phyloP scores from a whole-genome alignment of 2,113 vertebrate genomes.

The Catharus minimus region DNA sequence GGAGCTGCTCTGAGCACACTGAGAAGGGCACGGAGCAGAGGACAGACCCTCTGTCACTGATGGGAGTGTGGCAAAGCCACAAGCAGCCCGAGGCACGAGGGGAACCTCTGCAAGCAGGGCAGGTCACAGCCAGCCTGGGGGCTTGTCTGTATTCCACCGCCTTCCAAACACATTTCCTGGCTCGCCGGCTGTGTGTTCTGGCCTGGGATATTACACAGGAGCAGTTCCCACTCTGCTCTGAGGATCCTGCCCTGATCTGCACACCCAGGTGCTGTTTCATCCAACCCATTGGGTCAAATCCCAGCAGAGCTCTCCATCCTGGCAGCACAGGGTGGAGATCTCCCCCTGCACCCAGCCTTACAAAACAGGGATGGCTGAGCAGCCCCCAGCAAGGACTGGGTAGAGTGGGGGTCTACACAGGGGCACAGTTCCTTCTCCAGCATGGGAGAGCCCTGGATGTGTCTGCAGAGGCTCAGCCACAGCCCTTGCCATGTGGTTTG shows the following conservation, averaged over 20 bases:
- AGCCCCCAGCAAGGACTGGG: neutral
- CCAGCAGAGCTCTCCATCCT: neutral
- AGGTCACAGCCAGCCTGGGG: neutral
- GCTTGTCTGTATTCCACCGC: neutral
- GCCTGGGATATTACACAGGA: neutral
- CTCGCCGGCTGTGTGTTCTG: neutral
- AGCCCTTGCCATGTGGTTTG: neutral
- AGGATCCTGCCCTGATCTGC: neutral
- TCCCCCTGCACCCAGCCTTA: neutral
- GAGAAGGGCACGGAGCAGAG: neutral
- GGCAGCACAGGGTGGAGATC: neutral
- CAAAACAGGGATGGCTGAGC: neutral
- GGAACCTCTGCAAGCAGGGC: neutral
- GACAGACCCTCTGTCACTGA: neutral
- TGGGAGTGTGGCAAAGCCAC: neutral
- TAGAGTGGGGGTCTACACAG: neutral
- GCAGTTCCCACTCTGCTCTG: neutral
- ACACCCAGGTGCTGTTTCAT: neutral
- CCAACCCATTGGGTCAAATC: neutral
- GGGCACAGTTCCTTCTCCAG: neutral
- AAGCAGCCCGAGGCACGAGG: accelerated
- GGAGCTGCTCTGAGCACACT: neutral
- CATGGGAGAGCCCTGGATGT: neutral
- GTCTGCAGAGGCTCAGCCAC: neutral
- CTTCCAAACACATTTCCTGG: neutral